phyloP scores from a whole-genome alignment of 1,140 invertebrate species.

The Drosophila kohkoa region DNA sequence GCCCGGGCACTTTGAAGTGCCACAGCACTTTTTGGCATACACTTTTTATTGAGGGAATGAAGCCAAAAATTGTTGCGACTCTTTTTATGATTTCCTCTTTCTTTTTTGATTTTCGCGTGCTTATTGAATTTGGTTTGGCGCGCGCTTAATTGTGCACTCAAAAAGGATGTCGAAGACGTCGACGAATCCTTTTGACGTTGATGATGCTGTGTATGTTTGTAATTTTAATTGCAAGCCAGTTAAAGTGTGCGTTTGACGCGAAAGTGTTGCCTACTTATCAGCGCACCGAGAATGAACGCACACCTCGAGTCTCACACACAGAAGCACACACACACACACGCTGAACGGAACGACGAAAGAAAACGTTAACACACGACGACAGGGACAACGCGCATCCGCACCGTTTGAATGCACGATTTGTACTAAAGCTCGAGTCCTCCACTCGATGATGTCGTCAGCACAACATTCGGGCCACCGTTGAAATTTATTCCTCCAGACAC shows the following conservation, averaged over 20 bases:
- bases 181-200: conserved; percentile 9
- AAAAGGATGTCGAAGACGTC: conserved; percentile 16
- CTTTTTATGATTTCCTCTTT: conserved; percentile 9
- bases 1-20: conserved; percentile 51
- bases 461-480: conserved; percentile 59
- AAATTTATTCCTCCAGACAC: conserved; percentile 44
- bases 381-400: conserved; percentile 66
- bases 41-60: conserved; percentile 28
- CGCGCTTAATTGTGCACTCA: conserved; percentile 36
- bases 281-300: conserved; percentile 22
- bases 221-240: conserved; percentile 38
- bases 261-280: conserved; percentile 65
- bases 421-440: conserved; percentile 60
- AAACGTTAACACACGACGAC: conserved; percentile 26
- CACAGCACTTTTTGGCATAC: conserved; percentile 45
- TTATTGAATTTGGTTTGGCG: conserved; percentile 37
- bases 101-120: neutral
- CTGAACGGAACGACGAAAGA: conserved; percentile 31
- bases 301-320: neutral
- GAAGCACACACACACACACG: conserved; percentile 23
- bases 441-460: conserved; percentile 30
- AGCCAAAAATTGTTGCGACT: conserved; percentile 10
- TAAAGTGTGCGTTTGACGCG: conserved; percentile 45
- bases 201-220: conserved; percentile 1
- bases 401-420: conserved; percentile 82